Conservation (phyloP, 2,888 invertebrate genomes). For the Drosophila picticornis region DNA sequence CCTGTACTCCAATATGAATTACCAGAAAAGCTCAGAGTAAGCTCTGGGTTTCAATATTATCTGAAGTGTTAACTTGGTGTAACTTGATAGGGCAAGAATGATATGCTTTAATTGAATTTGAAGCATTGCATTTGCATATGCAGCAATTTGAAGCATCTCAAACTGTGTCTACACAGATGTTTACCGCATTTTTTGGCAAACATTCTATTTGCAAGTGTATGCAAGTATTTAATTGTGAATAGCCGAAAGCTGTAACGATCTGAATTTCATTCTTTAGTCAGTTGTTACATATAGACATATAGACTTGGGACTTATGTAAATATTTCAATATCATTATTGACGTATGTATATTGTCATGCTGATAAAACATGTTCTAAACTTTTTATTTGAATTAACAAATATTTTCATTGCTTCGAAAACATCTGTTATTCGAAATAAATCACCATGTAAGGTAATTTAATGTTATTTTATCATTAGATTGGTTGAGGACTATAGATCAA, state of each 20-base stretch:
- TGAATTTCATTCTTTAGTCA: background rate
- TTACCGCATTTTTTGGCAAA: background rate
- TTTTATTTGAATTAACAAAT: background rate
- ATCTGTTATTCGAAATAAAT: background rate
- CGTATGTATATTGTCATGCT: background rate
- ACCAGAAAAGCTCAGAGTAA: background rate
- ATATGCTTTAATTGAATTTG: background rate
- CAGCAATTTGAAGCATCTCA: background rate
- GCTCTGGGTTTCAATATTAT: background rate
- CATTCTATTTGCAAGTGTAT: background rate
- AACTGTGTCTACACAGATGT: background rate
- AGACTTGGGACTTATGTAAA: too few species aligned
- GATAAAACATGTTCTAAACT: background rate
- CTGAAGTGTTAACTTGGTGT: background rate
- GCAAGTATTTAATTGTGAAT: background rate
- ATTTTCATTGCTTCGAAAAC: background rate
- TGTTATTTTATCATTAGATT: too few species aligned
- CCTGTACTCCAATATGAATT: background rate
- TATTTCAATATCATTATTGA: background rate
- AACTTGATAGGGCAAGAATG: background rate
- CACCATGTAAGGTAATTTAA: background rate
- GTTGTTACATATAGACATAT: background rate
- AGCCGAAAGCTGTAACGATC: background rate
- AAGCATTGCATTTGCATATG: background rate
- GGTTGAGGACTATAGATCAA: too few species aligned